A percentile compares a stretch with the other conserved stretches of the same genome.
These are phyloP conservation scores for Catharus bicknelli DNA, from an alignment of 2,113 vertebrate genomes.

Conservation along the genomic window DNA sequence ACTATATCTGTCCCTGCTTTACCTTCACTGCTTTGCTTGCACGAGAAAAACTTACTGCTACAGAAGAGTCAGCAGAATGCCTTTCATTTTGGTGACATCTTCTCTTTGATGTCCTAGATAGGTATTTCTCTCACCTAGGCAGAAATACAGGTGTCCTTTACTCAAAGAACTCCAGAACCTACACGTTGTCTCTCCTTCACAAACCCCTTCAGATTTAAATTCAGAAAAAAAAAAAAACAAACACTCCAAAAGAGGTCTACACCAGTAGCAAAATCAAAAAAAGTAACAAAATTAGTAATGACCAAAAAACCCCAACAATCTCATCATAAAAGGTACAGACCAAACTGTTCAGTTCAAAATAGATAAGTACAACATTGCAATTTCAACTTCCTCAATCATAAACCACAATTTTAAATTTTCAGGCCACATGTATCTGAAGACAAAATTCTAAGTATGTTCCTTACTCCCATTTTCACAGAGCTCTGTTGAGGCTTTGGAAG, in stretches of 20 bases:
- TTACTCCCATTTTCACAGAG: neutral
- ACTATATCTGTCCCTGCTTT: neutral
- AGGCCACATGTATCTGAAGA: neutral
- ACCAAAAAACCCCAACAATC: rapidly evolving
- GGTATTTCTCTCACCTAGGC: neutral
- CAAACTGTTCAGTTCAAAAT: neutral
- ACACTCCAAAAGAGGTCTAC: neutral
- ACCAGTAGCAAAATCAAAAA: neutral
- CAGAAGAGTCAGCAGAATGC: neutral
- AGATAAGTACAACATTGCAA: neutral
- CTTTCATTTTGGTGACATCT: neutral
- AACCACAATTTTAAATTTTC: neutral
- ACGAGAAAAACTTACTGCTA: neutral
- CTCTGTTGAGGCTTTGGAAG: neutral
- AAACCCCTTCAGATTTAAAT: neutral
- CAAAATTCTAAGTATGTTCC: neutral
- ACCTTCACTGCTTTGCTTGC: neutral
- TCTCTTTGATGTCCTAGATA: neutral
- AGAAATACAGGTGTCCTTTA: neutral
- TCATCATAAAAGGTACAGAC: neutral
- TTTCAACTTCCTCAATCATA: neutral
- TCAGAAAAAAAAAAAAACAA: neutral
- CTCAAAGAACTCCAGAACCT: neutral
- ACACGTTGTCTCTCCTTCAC: neutral
- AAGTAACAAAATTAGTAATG: rapidly evolving